These are phyloP conservation scores for Lysandra bellargus DNA, from an alignment of 2,888 invertebrate genomes.

Conservation along the genomic window DNA sequence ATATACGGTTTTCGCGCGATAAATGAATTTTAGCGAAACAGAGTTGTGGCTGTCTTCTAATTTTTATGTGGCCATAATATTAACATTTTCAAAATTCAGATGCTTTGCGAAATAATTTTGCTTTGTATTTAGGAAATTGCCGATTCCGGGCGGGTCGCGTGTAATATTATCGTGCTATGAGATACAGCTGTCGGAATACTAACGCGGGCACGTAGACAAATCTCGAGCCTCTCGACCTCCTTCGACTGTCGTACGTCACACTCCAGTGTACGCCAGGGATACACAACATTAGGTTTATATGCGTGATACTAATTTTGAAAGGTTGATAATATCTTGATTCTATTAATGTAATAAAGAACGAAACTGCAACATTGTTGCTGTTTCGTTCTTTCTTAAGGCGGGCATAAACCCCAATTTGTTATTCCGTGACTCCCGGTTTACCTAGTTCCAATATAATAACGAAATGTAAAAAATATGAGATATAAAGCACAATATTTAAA, in stretches of 20 bases:
- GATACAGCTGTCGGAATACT: conserved; percentile 27
- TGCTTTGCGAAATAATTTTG: background rate
- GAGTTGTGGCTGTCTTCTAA: no score
- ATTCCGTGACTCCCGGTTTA: no score
- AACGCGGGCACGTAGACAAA: conserved; percentile 27
- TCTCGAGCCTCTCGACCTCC: conserved; percentile 29
- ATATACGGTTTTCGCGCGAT: no score
- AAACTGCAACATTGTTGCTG: no score
- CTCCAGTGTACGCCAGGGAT: conserved; percentile 9
- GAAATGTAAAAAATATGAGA: no score
- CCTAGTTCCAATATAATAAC: no score
- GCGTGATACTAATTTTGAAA: background rate
- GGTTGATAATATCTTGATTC: background rate
- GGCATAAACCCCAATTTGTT: no score
- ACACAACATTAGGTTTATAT: background rate
- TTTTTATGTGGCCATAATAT: no score
- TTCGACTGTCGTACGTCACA: conserved; percentile 23
- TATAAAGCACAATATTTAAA: no score
- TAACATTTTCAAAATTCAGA: background rate
- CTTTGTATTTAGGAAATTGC: background rate
- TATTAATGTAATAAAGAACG: no score
- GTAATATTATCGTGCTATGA: conserved; percentile 28
- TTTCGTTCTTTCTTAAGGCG: no score
- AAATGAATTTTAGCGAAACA: no score
- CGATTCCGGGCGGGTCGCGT: background rate